Conservation (phyloP, 2,797 vertebrate genomes). For the Eremophila alpestris region DNA sequence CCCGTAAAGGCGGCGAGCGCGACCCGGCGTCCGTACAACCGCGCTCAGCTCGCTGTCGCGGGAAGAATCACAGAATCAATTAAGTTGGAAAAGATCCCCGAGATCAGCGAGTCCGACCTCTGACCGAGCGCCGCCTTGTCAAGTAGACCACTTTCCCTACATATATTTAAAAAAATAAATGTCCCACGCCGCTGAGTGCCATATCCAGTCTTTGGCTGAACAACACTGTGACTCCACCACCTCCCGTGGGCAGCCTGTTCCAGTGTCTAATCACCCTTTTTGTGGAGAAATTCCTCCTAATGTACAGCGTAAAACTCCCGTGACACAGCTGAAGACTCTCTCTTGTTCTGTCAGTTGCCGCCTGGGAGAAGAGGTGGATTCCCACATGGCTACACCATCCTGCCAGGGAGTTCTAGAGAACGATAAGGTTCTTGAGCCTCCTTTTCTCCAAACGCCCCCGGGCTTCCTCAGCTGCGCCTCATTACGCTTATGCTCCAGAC, state of each 20-base stretch:
- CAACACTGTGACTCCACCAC: not conserved
- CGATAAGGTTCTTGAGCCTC: not conserved
- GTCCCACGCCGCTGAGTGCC: no score
- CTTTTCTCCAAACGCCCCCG: not conserved
- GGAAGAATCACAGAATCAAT: not conserved
- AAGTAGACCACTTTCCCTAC: not conserved
- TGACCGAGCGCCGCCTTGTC: no score
- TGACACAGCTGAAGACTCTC: accelerated
- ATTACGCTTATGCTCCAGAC: not conserved
- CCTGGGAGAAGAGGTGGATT: no score
- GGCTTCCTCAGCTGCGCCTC: not conserved
- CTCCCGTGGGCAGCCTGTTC: not conserved
- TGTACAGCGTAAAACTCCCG: not conserved
- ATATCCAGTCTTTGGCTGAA: not conserved
- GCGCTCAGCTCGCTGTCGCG: accelerated
- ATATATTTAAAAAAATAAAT: no score
- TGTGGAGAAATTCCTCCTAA: not conserved
- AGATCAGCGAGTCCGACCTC: not conserved
- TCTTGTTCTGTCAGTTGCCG: no score
- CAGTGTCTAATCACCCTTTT: not conserved
- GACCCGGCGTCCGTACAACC: accelerated
- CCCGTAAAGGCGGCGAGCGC: accelerated
- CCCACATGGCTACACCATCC: not conserved
- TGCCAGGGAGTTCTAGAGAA: accelerated
- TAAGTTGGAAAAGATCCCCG: not conserved